Base-by-base conservation (phyloP, 2,888 invertebrate species). In the Cynaeus angustus region DNA sequence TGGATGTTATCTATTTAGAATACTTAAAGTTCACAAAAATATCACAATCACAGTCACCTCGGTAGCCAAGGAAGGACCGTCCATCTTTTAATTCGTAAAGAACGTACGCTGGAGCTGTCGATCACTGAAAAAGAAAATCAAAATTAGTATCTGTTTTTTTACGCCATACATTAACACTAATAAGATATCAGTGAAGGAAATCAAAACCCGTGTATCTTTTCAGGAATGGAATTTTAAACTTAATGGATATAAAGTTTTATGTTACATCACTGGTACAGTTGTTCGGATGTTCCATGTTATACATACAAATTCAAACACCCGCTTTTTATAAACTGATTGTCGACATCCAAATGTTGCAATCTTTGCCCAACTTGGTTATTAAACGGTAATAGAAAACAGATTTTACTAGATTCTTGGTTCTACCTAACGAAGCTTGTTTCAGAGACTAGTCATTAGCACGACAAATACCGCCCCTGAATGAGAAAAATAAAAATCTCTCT, bases 11-110 rank as follows among this genome's bases (percentile, higher is more conserved):
- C 73, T 72, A 75, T 78, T 80, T 80, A 79, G 79, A 80, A 80
- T 79, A 79, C 37, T 50, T 26, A 77, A 66, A 70, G 75, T 80
- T 80, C 81, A 80, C 79, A 79, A 80, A 79, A 82, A 82, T 83
- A 82, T 82, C 83, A 83, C 82, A 82, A 77, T 79, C 81, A 80
- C 78, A 77, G 78, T 75, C 78, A 72, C 75, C 75, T 77, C 72
- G 71, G 56, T 74, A 73, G 67, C 30, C 58, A 59, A 64, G 58
- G 64, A 64, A 48, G 50, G 70, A 71, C 75, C 69, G 69, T 75
- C 67, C 72, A 72, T 69, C 69, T 67, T 71, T 65, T 65, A 77
- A 64, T 74, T 70, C 69, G 73, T 77, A 71, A 68, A 77, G 73
- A 73, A 76, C 65, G 71, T 65, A 67, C 76, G 72, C 71, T 78